These are phyloP conservation scores for Mesaphorura yosii DNA, from an alignment of 1,140 invertebrate species.

Conservation along the genomic window DNA sequence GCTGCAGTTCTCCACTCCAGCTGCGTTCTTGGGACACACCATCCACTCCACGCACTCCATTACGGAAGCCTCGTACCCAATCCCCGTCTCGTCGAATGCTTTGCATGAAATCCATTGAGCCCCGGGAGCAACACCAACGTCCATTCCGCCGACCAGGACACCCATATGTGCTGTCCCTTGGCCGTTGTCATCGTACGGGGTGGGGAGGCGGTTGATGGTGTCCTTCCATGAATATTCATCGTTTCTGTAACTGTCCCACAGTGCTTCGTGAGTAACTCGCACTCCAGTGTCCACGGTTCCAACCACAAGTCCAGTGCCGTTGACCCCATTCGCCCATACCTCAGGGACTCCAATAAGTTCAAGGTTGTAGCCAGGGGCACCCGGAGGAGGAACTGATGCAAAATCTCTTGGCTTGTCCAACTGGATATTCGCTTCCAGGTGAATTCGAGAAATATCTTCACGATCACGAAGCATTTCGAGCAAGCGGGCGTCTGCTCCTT, in stretches of 20 bases:
- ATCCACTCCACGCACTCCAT: too few species aligned
- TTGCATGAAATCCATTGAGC: too few species aligned
- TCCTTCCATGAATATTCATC: slow-evolving; percentile 6
- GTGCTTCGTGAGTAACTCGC: slow-evolving; percentile 4
- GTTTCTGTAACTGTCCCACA: neutral
- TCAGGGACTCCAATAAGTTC: slow-evolving; percentile 6
- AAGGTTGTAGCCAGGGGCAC: neutral
- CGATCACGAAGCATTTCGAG: neutral
- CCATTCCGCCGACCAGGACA: too few species aligned
- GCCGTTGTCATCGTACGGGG: slow-evolving; percentile 10
- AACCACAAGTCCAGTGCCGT: slow-evolving; percentile 4
- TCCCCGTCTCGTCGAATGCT: too few species aligned
- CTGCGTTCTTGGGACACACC: too few species aligned
- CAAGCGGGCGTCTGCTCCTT: neutral
- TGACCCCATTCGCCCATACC: slow-evolving; percentile 2
- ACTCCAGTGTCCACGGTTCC: slow-evolving; percentile 14
- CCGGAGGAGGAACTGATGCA: neutral
- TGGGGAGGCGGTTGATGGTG: neutral
- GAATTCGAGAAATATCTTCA: neutral
- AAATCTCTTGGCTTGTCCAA: slow-evolving; percentile 4
- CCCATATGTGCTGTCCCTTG: slow-evolving; percentile 11
- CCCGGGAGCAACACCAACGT: too few species aligned
- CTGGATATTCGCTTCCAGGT: neutral
- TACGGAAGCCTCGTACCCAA: too few species aligned
- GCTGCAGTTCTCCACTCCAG: too few species aligned